Evolutionary conservation across 2,113 vertebrate genomes (phyloP), one percentile per base, ranked within the genome.

Genomic region (Corythornis madagascariensis): DNA sequence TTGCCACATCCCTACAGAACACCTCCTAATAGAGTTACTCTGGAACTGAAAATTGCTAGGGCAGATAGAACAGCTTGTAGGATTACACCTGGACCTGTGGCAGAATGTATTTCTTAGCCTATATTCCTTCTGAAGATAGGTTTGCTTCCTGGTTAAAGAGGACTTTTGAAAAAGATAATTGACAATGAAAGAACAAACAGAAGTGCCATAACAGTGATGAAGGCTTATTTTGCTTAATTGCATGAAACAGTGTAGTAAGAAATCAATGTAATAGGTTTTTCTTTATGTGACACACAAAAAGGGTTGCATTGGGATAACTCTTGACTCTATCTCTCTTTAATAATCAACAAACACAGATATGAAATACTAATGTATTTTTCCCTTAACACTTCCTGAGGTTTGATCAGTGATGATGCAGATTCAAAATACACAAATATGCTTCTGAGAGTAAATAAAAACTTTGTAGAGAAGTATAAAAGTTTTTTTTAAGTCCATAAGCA

Each of bases 1-100:
- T 31, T 0, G 0, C 45, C 83, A 73, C 76, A 71, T 57, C 29
- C 42, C 67, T 3, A 1, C 33, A 65, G 35, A 42, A 19, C 10
- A 4, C 28, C 64, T 52, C 63, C 53, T 86, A 75, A 69, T 0
- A 47, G 57, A 64, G 67, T 65, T 59, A 28, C 75, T 67, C 28
- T 69, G 66, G 79, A 89, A 67, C 40, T 42, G 42, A 31, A 67
- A 82, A 86, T 63, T 86, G 59, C 60, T 76, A 50, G 63, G 69
- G 40, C 29, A 74, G 66, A 85, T 11, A 90, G 65, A 89, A 52
- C 52, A 65, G 66, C 71, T 85, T 65, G 83, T 35, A 47, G 70
- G 67, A 88, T 69, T 65, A 84, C 0, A 3, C 9, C 24, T 55
- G 85, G 82, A 88, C 9, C 45, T 4, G 4, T 17, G 48, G 66